Evolutionary conservation across 2,113 vertebrate genomes (phyloP).

Genomic region (Sinocyclocheilus rhinocerous): DNA sequence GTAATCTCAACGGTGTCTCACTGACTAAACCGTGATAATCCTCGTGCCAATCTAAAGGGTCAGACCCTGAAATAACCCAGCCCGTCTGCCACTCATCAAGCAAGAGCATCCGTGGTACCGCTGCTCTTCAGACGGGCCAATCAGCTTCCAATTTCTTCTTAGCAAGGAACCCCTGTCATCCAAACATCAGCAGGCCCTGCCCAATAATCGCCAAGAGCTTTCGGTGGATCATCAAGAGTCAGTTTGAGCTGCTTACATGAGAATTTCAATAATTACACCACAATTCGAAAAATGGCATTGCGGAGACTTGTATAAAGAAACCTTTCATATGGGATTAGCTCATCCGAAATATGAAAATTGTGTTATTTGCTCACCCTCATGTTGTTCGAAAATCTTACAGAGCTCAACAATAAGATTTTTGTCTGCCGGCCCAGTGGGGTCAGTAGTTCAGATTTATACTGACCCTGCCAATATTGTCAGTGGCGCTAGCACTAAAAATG

Average conservation of each 20-base stretch:
- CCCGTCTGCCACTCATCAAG: slow-evolving; percentile 59
- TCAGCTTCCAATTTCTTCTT: not conserved
- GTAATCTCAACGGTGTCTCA: slow-evolving; percentile 59
- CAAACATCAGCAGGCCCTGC: slow-evolving; percentile 42
- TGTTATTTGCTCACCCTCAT: not conserved
- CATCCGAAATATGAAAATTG: not conserved
- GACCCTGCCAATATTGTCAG: not conserved
- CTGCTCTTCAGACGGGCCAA: not conserved
- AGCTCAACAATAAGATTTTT: slow-evolving; percentile 1
- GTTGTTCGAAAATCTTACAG: not conserved
- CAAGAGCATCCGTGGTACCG: not conserved
- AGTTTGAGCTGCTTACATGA: slow-evolving; percentile 9
- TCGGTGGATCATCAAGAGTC: not conserved
- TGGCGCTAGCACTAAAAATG: not conserved
- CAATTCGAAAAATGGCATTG: not conserved
- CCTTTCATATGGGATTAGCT: not conserved
- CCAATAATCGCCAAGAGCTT: not conserved
- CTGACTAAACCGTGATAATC: slow-evolving; percentile 70
- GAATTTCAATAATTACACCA: not conserved
- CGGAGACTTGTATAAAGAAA: not conserved
- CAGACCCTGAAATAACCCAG: slow-evolving; percentile 68
- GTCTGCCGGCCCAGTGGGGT: not conserved
- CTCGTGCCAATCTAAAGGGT: slow-evolving; percentile 61
- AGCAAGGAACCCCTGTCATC: not conserved
- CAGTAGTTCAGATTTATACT: not conserved